Conservation (phyloP, 2,888 invertebrate genomes). For the Coenonympha glycerion region DNA sequence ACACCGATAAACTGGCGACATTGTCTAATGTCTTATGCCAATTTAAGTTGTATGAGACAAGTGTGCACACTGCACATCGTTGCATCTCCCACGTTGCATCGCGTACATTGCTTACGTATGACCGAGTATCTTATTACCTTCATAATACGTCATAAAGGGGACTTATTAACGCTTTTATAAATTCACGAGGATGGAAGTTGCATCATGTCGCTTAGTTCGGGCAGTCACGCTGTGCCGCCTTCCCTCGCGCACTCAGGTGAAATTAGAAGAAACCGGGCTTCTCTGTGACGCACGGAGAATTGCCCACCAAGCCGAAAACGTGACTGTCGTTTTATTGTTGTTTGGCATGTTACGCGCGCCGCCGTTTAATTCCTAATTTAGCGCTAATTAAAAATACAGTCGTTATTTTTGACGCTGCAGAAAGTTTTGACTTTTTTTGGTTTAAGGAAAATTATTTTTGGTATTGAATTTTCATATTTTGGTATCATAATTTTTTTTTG, state of each 20-base stretch:
- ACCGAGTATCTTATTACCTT: no score
- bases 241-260: neutral
- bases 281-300: conserved; percentile 5
- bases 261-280: neutral
- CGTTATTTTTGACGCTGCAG: neutral
- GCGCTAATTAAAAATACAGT: neutral
- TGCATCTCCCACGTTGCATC: no score
- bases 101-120: no score
- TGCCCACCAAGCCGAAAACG: neutral
- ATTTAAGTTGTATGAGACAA: no score
- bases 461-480: no score
- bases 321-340: neutral
- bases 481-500: no score
- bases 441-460: neutral
- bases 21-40: no score
- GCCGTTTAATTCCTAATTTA: neutral
- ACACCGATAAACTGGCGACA: no score
- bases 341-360: neutral
- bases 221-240: conserved; percentile 14
- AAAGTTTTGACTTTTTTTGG: neutral
- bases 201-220: neutral
- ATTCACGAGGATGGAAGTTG: no score
- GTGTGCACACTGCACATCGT: no score
- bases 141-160: no score
- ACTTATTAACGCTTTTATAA: no score